These are phyloP conservation scores for Podabrus alpinus DNA, from an alignment of 2,888 invertebrate species.

Conservation along the genomic window DNA sequence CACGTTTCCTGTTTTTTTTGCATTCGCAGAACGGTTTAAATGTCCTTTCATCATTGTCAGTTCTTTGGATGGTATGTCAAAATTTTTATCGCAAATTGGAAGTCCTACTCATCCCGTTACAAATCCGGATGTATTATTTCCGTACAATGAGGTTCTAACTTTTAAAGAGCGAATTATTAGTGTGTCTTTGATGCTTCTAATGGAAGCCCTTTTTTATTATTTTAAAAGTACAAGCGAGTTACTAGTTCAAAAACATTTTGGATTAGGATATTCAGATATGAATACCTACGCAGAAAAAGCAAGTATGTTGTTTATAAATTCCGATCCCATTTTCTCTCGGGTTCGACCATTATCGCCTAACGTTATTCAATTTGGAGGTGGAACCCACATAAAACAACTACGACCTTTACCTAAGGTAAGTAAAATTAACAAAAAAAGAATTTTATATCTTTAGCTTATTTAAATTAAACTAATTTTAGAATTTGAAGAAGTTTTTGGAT, in stretches of 20 bases:
- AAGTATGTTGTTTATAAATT: neutral
- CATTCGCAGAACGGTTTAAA: constrained; percentile 45
- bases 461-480: neutral
- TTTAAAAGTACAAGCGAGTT: neutral
- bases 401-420: neutral
- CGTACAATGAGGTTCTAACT: constrained; percentile 22
- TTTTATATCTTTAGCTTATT: neutral
- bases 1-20: constrained; percentile 39
- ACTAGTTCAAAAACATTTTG: neutral
- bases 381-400: neutral
- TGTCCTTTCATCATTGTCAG: constrained; percentile 47
- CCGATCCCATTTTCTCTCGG: neutral
- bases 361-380: neutral
- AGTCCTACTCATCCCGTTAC: constrained; percentile 48
- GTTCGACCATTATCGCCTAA: neutral
- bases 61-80: constrained; percentile 42
- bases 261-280: neutral
- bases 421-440: neutral
- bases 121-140: constrained; percentile 38
- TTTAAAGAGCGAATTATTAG: constrained; percentile 40
- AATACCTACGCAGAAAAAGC: neutral
- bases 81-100: constrained; percentile 43
- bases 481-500: neutral
- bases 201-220: neutral
- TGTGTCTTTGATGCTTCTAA: neutral